These are phyloP conservation scores for Epinephelus coioides DNA, from an alignment of 2,797 vertebrate species.

Conservation along the genomic window DNA sequence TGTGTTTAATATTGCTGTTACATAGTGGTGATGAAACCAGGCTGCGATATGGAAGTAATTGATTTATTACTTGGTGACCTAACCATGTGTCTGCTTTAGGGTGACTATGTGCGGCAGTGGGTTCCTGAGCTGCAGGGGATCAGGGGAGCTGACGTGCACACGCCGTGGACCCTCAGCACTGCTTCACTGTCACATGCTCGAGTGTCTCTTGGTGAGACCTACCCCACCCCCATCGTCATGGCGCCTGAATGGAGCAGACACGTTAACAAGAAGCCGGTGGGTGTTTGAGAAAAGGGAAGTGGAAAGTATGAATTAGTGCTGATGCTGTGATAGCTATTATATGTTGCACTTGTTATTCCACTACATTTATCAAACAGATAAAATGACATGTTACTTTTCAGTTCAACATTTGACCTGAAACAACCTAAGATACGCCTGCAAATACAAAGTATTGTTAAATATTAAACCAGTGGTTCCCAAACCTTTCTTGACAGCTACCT, in stretches of 20 bases:
- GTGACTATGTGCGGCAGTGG: conserved; percentile 87
- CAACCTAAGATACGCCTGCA: not conserved
- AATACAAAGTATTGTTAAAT: not conserved
- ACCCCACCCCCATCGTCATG: conserved; percentile 85
- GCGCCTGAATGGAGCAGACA: conserved; percentile 87
- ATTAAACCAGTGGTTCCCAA: not conserved
- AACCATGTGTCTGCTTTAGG: conserved; percentile 72
- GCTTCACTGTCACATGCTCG: conserved; percentile 77
- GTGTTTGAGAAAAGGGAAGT: conserved; percentile 70
- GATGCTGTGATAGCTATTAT: not conserved
- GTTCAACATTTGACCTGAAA: not conserved
- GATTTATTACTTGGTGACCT: too few species aligned
- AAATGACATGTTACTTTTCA: not conserved
- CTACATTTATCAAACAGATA: not conserved
- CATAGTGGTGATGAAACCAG: not conserved
- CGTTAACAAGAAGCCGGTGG: conserved; percentile 82
- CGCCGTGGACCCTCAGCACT: conserved; percentile 86
- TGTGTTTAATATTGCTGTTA: not conserved
- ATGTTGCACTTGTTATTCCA: not conserved
- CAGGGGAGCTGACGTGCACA: conserved; percentile 83
- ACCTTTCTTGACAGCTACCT: not conserved
- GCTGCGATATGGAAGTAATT: not conserved
- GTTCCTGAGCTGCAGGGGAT: conserved; percentile 86
- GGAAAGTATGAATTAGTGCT: not conserved
- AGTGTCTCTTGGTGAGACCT: conserved; percentile 82